phyloP scores from a whole-genome alignment of 2,888 invertebrate species.

The Eupeodes latifasciatus region DNA sequence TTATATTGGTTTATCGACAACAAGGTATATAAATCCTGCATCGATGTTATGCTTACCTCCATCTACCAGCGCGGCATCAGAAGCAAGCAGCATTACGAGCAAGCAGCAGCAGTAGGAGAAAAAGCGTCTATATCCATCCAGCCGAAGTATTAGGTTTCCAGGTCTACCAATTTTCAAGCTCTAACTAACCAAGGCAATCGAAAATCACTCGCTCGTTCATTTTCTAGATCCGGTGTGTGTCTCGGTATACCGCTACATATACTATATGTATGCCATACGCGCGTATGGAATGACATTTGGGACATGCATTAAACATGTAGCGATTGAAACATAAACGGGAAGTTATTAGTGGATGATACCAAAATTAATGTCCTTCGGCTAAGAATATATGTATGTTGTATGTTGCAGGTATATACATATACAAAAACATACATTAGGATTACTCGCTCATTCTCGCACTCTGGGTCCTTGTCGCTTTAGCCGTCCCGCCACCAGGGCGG shows the following conservation, averaged over 20 bases:
- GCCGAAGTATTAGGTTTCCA: conserved; percentile 31
- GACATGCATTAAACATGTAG: conserved; percentile 72
- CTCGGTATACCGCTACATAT: conserved; percentile 14
- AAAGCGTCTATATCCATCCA: background rate
- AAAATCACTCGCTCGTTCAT: conserved; percentile 55
- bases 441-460: conserved; percentile 18
- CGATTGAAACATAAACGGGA: conserved; percentile 64
- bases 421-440: no score
- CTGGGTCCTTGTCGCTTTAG: background rate
- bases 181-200: conserved; percentile 64
- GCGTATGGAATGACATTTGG: conserved; percentile 45
- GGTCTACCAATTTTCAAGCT: conserved; percentile 65
- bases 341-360: conserved; percentile 70
- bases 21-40: conserved; percentile 38
- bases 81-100: no score
- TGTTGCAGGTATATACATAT: background rate
- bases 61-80: background rate
- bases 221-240: conserved; percentile 28
- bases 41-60: conserved; percentile 23
- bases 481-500: no score
- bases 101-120: no score
- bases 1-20: background rate
- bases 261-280: background rate
- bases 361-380: conserved; percentile 71
- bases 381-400: conserved; percentile 40